These are phyloP conservation scores for Oligia latruncula DNA, from an alignment of 2,888 invertebrate genomes.

Conservation along the genomic window DNA sequence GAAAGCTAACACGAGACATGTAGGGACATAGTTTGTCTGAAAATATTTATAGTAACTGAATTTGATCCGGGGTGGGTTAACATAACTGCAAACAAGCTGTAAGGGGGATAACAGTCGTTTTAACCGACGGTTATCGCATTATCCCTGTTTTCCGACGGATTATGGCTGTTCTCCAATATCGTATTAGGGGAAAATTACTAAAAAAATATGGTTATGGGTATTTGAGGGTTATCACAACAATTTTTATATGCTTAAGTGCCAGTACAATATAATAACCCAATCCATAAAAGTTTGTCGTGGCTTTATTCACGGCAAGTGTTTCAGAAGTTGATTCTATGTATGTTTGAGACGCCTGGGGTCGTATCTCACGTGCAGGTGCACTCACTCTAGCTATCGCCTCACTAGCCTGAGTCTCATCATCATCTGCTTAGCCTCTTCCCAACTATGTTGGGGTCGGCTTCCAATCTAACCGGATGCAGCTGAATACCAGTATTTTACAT, in stretches of 20 bases:
- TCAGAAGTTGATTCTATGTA: no score
- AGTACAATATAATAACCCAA: slow-evolving; percentile 20
- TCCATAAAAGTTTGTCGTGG: not conserved
- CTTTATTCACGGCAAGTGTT: not conserved
- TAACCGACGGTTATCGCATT: slow-evolving; percentile 48
- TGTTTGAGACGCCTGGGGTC: not conserved
- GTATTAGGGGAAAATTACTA: slow-evolving; percentile 39
- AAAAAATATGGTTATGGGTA: slow-evolving; percentile 21
- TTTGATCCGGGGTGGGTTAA: slow-evolving; percentile 72
- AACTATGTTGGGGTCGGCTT: no score
- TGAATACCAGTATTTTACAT: no score
- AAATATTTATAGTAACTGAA: slow-evolving; percentile 79
- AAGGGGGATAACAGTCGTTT: slow-evolving; percentile 65
- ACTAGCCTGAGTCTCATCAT: no score
- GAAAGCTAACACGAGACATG: slow-evolving; percentile 71
- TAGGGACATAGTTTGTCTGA: slow-evolving; percentile 71
- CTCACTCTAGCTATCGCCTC: not conserved
- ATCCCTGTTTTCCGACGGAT: slow-evolving; percentile 42
- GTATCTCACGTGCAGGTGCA: not conserved
- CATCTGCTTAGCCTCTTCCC: no score
- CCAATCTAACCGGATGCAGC: no score
- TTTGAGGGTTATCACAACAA: slow-evolving; percentile 38
- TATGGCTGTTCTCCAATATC: slow-evolving; percentile 34
- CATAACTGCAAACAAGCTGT: slow-evolving; percentile 68
- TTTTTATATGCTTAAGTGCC: slow-evolving; percentile 34